Evolutionary conservation across 2,888 invertebrate genomes (phyloP).

Genomic region (Lobophora halterata): DNA sequence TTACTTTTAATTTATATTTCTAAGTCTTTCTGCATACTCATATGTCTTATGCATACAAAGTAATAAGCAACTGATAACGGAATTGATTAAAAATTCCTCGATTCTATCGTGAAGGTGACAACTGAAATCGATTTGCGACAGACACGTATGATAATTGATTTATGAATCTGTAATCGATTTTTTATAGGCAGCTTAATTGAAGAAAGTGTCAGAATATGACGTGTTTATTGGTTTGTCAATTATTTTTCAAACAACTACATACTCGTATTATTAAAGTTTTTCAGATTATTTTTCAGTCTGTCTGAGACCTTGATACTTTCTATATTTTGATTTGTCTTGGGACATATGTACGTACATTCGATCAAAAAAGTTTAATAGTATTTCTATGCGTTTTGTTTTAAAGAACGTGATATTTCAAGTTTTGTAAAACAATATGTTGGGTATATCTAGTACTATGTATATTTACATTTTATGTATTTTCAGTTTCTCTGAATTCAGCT

Average conservation of each 20-base stretch:
- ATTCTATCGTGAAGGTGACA: slow-evolving; percentile 63
- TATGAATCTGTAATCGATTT: slow-evolving; percentile 58
- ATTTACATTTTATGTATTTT: slow-evolving; percentile 8
- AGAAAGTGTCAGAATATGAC: slow-evolving; percentile 25
- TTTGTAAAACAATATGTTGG: no score
- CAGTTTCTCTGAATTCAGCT: slow-evolving; percentile 38
- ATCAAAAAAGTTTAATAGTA: no score
- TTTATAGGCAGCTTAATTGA: slow-evolving; percentile 46
- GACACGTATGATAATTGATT: slow-evolving; percentile 74
- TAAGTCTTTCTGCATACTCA: slow-evolving; percentile 6
- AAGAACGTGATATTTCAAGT: no score
- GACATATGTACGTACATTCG: no score
- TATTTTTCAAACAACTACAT: not conserved
- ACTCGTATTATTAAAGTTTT: not conserved
- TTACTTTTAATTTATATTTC: no score
- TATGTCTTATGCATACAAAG: slow-evolving; percentile 10
- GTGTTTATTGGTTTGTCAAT: slow-evolving; percentile 24
- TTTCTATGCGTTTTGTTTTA: no score
- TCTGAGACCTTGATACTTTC: no score
- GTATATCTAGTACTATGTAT: no score
- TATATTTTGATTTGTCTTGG: no score
- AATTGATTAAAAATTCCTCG: slow-evolving; percentile 30
- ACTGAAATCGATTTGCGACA: slow-evolving; percentile 74
- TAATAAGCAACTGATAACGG: slow-evolving; percentile 25
- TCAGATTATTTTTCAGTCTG: not conserved